These are phyloP conservation scores for Buphagus erythrorhynchus DNA, from an alignment of 2,797 vertebrate genomes.

Conservation along the genomic window DNA sequence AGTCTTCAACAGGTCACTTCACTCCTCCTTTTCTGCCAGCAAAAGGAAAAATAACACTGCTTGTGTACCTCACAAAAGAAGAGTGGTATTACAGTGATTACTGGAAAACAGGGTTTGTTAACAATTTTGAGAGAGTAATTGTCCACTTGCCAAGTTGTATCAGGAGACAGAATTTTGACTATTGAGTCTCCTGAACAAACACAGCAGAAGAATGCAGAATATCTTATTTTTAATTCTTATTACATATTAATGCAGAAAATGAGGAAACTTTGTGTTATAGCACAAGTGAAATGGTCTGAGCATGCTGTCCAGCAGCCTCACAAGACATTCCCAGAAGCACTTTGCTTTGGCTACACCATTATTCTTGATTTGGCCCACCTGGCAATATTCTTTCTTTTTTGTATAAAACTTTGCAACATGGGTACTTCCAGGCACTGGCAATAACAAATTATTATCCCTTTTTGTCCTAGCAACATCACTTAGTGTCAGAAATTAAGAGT, in stretches of 20 bases:
- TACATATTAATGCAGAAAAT: background rate
- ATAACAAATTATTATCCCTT: background rate
- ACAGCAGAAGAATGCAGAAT: background rate
- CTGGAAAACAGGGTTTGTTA: background rate
- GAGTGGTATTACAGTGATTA: background rate
- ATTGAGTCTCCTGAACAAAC: background rate
- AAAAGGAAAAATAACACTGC: background rate
- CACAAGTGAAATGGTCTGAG: background rate
- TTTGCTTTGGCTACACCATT: background rate
- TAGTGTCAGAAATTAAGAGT: background rate
- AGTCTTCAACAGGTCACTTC: background rate
- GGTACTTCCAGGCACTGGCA: background rate
- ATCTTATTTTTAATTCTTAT: background rate
- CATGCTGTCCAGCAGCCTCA: background rate
- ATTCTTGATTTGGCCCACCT: background rate
- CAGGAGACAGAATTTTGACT: background rate
- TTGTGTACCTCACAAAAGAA: background rate
- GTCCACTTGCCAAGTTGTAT: background rate
- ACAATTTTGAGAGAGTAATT: background rate
- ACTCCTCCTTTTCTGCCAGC: background rate
- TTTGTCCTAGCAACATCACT: background rate
- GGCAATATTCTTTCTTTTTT: background rate
- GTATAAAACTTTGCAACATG: background rate
- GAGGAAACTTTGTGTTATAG: background rate
- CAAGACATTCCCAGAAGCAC: background rate